These are phyloP conservation scores for Ispidina lecontei DNA, from an alignment of 2,797 vertebrate species.

Conservation along the genomic window DNA sequence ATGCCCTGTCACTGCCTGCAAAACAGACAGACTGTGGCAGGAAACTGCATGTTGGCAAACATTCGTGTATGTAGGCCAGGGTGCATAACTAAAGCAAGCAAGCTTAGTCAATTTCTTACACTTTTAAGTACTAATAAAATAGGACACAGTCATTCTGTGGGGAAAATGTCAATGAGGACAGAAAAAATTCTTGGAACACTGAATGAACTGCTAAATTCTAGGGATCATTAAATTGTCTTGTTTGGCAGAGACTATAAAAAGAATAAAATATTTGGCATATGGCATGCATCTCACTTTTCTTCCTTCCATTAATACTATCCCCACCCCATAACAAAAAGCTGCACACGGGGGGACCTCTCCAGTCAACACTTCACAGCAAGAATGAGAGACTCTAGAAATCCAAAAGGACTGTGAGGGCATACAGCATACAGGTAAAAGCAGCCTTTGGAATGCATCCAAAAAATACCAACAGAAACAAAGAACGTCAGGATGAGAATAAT, in stretches of 20 bases:
- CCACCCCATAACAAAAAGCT: not conserved
- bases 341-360: not conserved
- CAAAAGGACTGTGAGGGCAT: not conserved
- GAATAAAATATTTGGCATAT: not conserved
- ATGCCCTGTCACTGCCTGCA: slow-evolving; percentile 93
- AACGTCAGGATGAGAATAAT: not conserved
- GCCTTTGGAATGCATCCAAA: not conserved
- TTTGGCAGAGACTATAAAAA: not conserved
- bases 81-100: not conserved
- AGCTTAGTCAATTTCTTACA: not conserved
- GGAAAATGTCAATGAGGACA: not conserved
- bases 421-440: not conserved
- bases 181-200: not conserved
- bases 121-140: not conserved
- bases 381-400: not conserved
- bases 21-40: not conserved
- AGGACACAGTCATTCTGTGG: not conserved
- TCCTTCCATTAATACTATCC: not conserved
- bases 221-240: not conserved
- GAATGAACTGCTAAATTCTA: not conserved
- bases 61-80: not conserved
- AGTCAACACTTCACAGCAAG: not conserved
- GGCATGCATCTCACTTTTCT: not conserved
- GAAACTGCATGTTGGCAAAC: not conserved
- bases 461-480: not conserved